Conservation (phyloP, 2,113 vertebrate genomes). For the Phaetusa simplex region DNA sequence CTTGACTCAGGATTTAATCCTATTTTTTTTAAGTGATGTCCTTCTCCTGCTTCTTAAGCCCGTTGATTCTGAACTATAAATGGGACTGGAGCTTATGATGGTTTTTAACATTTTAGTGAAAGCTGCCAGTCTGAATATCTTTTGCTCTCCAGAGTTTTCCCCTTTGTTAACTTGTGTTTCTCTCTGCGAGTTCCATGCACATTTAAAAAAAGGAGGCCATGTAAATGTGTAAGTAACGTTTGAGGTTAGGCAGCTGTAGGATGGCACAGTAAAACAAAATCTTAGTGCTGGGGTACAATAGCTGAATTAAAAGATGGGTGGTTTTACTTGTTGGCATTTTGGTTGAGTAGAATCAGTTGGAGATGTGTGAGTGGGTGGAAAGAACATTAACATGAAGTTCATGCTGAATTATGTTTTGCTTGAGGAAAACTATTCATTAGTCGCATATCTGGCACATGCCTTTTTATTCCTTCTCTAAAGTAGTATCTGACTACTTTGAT, state of each 20-base stretch:
- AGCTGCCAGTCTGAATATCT: neutral
- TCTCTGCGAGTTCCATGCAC: neutral
- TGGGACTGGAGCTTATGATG: neutral
- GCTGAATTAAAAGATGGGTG: conserved; percentile 35
- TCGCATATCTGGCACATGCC: conserved; percentile 39
- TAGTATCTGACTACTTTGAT: conserved; percentile 38
- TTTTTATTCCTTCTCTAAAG: conserved; percentile 42
- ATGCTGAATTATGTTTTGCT: conserved; percentile 57
- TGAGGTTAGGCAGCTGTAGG: neutral
- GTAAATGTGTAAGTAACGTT: neutral
- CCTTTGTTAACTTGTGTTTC: neutral
- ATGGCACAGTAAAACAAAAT: neutral
- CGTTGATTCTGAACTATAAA: neutral
- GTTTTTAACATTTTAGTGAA: neutral
- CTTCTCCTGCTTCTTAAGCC: neutral
- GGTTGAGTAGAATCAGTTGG: conserved; percentile 43
- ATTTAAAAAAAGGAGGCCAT: neutral
- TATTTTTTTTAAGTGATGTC: neutral
- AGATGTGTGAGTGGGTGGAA: conserved; percentile 55
- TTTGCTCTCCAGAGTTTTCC: neutral
- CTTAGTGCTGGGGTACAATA: neutral
- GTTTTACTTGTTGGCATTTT: conserved; percentile 32
- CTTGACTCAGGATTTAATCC: neutral
- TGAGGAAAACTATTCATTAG: conserved; percentile 56
- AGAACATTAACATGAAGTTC: conserved; percentile 49